Evolutionary conservation across 1,140 invertebrate species (phyloP).

Genomic region (Calycopis cecrops): DNA sequence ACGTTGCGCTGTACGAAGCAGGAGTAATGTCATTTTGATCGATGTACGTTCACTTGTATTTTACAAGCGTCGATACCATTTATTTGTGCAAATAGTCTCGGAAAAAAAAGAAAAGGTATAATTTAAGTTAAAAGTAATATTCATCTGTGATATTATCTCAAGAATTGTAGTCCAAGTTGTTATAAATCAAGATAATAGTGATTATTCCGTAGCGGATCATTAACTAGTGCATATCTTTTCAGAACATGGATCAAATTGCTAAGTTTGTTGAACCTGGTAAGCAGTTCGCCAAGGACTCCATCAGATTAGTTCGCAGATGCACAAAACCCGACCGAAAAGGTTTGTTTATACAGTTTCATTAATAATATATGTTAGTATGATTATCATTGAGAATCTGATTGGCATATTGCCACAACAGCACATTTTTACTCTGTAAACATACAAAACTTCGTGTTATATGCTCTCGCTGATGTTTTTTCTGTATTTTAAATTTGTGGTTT

Average conservation of each 20-base stretch:
- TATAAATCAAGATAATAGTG: slow-evolving; percentile 1
- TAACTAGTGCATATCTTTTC: slow-evolving; percentile 29
- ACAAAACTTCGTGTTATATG: too few species aligned
- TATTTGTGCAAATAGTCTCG: slow-evolving; percentile 13
- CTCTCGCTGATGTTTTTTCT: too few species aligned
- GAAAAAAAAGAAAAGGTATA: slow-evolving; percentile 7
- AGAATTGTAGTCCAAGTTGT: neutral
- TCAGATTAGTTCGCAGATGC: slow-evolving; percentile 97
- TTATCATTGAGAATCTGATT: neutral
- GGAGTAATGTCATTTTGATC: slow-evolving; percentile 38
- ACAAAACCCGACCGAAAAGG: slow-evolving; percentile 99
- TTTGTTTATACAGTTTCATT: slow-evolving; percentile 56
- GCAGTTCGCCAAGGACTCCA: slow-evolving; percentile 98
- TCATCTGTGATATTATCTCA: slow-evolving; percentile 5
- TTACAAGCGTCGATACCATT: neutral
- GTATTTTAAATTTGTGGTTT: too few species aligned
- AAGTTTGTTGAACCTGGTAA: slow-evolving; percentile 95
- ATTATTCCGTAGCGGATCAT: slow-evolving; percentile 16
- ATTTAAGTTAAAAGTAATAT: neutral
- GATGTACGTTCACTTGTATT: slow-evolving; percentile 9
- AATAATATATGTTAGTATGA: neutral
- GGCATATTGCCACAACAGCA: slow-evolving; percentile 19
- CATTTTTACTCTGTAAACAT: too few species aligned
- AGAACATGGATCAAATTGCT: slow-evolving; percentile 97
- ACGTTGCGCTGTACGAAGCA: slow-evolving; percentile 42